Evolutionary conservation across 1,140 invertebrate genomes (phyloP).

Genomic region (Carposina sasakii): DNA sequence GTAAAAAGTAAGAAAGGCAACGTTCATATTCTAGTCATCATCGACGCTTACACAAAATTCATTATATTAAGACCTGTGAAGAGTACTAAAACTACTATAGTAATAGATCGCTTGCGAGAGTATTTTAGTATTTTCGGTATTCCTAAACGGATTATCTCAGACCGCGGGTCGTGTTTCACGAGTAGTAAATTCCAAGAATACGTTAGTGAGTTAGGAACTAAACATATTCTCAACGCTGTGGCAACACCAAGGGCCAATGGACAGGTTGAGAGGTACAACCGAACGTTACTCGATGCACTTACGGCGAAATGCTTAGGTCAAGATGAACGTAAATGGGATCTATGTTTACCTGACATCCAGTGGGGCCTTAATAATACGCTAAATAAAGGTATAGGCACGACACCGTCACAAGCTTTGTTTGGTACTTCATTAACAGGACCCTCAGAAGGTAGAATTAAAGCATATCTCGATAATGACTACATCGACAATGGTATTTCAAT

Average conservation of each 20-base stretch:
- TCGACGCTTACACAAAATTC: neutral
- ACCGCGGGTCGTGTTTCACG: neutral
- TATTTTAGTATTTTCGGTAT: neutral
- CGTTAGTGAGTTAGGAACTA: neutral
- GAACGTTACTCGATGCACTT: neutral
- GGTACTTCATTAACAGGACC: neutral
- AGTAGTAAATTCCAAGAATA: neutral
- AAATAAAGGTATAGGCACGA: neutral
- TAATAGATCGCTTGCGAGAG: neutral
- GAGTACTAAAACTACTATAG: neutral
- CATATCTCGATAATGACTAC: no score
- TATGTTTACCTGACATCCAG: neutral
- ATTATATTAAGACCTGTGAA: neutral
- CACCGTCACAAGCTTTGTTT: constrained; percentile 1
- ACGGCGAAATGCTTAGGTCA: neutral
- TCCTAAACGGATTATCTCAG: neutral
- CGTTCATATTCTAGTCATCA: neutral
- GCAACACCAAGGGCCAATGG: neutral
- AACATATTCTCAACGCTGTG: constrained; percentile 2
- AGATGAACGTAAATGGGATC: neutral
- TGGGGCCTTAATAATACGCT: constrained; percentile 4
- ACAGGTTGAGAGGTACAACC: neutral
- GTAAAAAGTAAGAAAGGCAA: neutral
- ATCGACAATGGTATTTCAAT: no score
- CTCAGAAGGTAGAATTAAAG: neutral